phyloP scores from a whole-genome alignment of 2,113 vertebrate genomes.

The Triplophysa rosa region DNA sequence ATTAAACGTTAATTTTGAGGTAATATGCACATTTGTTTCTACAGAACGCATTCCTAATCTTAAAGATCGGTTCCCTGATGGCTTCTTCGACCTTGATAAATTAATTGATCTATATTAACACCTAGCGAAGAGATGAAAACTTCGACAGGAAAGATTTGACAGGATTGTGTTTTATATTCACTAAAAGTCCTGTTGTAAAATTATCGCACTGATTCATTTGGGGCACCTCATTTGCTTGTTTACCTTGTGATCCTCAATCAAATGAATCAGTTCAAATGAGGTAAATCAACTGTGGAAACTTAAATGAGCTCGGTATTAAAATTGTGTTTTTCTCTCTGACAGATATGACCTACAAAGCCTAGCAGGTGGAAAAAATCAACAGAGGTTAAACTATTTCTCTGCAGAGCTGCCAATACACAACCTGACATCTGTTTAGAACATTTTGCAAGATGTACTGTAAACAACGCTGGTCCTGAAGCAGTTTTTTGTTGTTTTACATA shows the following conservation, averaged over 20 bases:
- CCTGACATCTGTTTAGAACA: no score
- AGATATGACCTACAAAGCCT: neutral
- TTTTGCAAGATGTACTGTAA: no score
- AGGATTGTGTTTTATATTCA: neutral
- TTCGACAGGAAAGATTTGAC: no score
- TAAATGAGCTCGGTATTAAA: neutral
- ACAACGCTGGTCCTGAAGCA: no score
- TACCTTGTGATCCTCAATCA: neutral
- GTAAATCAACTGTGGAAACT: neutral
- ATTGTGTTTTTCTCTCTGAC: neutral
- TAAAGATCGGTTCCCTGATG: neutral
- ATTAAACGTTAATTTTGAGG: constrained; percentile 32
- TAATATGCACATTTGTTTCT: neutral
- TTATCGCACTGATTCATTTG: neutral
- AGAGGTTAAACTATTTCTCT: no score
- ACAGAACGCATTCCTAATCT: neutral
- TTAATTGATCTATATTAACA: constrained; percentile 11
- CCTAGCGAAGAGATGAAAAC: neutral
- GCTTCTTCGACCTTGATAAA: neutral
- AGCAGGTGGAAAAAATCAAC: neutral
- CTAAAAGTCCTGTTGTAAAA: neutral
- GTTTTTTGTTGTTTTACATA: no score
- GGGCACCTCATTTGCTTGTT: constrained; percentile 5
- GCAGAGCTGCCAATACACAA: no score
- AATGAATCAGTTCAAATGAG: constrained; percentile 7